phyloP scores from a whole-genome alignment of 1,140 invertebrate species.

The Drosophila micromelanica region DNA sequence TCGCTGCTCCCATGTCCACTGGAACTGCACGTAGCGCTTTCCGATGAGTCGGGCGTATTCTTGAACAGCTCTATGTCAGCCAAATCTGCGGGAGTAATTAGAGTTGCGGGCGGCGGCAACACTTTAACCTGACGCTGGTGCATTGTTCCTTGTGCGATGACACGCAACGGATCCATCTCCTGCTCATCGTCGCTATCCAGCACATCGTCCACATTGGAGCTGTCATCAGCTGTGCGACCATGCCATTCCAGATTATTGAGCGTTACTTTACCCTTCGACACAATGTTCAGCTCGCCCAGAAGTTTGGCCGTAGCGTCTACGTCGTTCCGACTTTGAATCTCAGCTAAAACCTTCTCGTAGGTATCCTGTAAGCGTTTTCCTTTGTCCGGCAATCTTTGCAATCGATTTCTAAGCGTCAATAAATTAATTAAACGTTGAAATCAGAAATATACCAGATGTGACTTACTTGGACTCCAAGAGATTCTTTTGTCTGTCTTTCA shows the following conservation, averaged over 20 bases:
- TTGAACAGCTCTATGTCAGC: conserved; percentile 85
- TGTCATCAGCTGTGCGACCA: conserved; percentile 82
- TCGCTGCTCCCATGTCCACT: conserved; percentile 1
- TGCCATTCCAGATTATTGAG: conserved; percentile 89
- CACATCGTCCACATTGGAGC: conserved; percentile 69
- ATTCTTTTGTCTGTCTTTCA: conserved; percentile 85
- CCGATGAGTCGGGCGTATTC: conserved; percentile 47
- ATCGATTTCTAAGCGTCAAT: conserved; percentile 46
- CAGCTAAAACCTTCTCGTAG: conserved; percentile 85
- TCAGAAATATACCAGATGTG: not conserved
- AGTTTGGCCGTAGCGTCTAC: conserved; percentile 86
- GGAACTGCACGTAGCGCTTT: conserved; percentile 39
- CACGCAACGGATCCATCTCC: conserved; percentile 88
- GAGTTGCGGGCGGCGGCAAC: conserved; percentile 85
- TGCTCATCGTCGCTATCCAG: conserved; percentile 88
- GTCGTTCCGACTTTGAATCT: conserved; percentile 86
- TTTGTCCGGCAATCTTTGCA: conserved; percentile 88
- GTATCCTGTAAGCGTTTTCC: conserved; percentile 87
- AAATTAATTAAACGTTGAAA: conserved; percentile 13
- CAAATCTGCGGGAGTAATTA: conserved; percentile 88
- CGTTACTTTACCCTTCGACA: conserved; percentile 85
- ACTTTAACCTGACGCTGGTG: conserved; percentile 87
- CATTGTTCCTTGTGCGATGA: conserved; percentile 87
- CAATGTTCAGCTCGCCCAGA: conserved; percentile 87
- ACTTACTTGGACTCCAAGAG: conserved; percentile 85